Evolutionary conservation across 2,888 invertebrate species (phyloP).

Genomic region (Phengaris alcon): DNA sequence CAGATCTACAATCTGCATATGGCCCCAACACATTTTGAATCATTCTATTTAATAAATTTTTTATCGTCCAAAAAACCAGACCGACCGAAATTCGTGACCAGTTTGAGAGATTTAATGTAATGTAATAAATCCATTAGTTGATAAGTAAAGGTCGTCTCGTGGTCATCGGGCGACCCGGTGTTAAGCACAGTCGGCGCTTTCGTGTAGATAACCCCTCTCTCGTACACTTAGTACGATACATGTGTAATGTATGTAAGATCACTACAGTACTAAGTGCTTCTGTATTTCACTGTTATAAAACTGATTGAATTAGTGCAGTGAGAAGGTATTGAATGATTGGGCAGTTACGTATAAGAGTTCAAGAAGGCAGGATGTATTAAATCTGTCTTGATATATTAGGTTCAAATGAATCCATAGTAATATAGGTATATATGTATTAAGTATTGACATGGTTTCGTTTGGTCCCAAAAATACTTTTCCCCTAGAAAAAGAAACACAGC

Average conservation of each 20-base stretch:
- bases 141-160: slow-evolving; percentile 19
- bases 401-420: too few species aligned
- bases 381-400: background rate
- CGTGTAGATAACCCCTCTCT: background rate
- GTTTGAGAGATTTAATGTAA: slow-evolving; percentile 18
- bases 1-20: background rate
- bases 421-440: too few species aligned
- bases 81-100: slow-evolving; percentile 4
- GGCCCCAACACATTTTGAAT: background rate
- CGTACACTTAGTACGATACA: slow-evolving; percentile 8
- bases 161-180: slow-evolving; percentile 16
- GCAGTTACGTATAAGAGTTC: background rate
- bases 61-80: slow-evolving; percentile 9
- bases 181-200: background rate
- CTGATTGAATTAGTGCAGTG: slow-evolving; percentile 17
- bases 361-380: background rate
- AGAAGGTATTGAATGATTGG: background rate
- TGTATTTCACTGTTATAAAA: slow-evolving; percentile 23
- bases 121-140: slow-evolving; percentile 25
- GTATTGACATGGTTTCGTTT: background rate
- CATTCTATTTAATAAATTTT: slow-evolving; percentile 20
- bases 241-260: slow-evolving; percentile 4
- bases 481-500: too few species aligned
- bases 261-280: slow-evolving; percentile 21
- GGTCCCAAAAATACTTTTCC: background rate